Base-by-base conservation (phyloP, 2,888 invertebrate genomes). In the Heteromurus nitidus region DNA sequence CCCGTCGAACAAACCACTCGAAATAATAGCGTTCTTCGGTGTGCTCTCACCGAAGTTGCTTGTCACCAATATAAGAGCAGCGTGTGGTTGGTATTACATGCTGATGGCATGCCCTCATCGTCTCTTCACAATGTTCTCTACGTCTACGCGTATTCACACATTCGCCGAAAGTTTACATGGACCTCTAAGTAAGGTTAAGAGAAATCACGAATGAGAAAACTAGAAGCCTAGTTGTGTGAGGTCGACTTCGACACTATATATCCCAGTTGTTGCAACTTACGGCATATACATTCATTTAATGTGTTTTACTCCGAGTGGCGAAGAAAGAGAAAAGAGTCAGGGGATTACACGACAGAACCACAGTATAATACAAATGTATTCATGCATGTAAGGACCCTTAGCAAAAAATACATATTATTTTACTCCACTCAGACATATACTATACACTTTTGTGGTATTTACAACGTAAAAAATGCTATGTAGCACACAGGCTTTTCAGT, bases 261-360 rank as follows among this genome's bases (percentile, higher is more conserved):
- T n/a, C n/a, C 28, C 76, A 58, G 68, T 68, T 68, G 74, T 62
- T 70, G 22, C 55, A 28, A 55, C 62, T 62, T 62, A 31, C 53
- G 28, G 47, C 36, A 42, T 28, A 60, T 30, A 28, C 58, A 75
- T 44, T 42, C 36, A 75, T 55, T 75, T 36, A 30, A 28, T 24
- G 55, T 58, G 36, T n/a, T n/a, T 31, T 58, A 28, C 5, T 30
- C 36, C 30, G 11, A 50, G 31, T 50, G 69, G 74, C 55, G 44
- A 47, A 74, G 55, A 42, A 26, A 64, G 62, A n/a, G 53, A 47
- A 70, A 73, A 24, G 62, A 73, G 31, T 47, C 36, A 53, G 18
- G 36, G 31, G 62, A 73, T 65, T 65, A 65, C 62, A 62, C 5
- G 62, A 31, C 31, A n/a, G 62, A 31, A n/a, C 31, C 31, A 30